These are phyloP conservation scores for Papilio aristodemus DNA, from an alignment of 1,140 invertebrate species.

Conservation along the genomic window DNA sequence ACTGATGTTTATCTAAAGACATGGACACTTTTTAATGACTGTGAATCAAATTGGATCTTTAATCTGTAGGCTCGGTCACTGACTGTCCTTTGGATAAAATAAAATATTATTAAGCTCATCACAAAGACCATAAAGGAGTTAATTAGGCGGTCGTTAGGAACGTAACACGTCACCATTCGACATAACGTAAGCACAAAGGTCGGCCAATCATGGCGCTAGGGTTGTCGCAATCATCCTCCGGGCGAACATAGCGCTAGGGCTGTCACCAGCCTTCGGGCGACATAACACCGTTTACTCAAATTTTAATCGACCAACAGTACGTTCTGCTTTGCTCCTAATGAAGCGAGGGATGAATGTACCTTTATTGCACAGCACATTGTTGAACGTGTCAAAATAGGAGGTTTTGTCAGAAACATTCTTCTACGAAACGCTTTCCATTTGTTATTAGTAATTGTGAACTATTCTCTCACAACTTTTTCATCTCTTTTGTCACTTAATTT, in stretches of 20 bases:
- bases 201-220: not conserved
- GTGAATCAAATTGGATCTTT: no score
- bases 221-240: not conserved
- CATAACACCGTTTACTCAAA: not conserved
- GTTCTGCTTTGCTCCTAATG: not conserved
- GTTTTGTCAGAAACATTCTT: not conserved
- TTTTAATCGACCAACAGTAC: not conserved
- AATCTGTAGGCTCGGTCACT: no score
- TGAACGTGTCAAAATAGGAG: not conserved
- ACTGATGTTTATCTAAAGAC: no score
- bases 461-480: no score
- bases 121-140: not conserved
- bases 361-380: not conserved
- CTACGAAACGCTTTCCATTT: not conserved
- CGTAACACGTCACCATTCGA: not conserved
- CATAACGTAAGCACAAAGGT: constrained; percentile 6
- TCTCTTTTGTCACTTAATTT: no score
- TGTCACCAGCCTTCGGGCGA: not conserved
- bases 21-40: no score
- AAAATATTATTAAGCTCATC: not conserved
- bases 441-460: not conserved
- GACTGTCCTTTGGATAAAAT: not conserved
- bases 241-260: not conserved
- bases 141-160: not conserved
- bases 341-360: no score